Base-by-base conservation (phyloP, 2,113 vertebrate genomes). In the Amia ocellicauda region DNA sequence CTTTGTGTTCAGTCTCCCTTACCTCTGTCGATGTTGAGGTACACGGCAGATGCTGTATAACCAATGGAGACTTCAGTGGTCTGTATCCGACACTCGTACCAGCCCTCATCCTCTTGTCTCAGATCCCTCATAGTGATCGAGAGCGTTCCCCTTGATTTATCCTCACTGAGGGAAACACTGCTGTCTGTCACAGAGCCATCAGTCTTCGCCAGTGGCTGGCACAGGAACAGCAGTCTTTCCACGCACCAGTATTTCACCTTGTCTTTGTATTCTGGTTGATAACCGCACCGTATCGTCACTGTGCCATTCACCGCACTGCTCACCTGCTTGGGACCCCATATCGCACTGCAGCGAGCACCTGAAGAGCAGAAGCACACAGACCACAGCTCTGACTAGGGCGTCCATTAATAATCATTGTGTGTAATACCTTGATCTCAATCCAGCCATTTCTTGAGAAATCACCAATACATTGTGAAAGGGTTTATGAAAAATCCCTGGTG, bases 101-200 rank as follows among this genome's bases (percentile, higher is more conserved):
- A 62, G 14, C 17, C 42, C 8, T 17, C 42, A 22, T 62, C 66
- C 28, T 56, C 58, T 20, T 17, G 16, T 7, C 16, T 56, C 13
- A 56, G 66, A 14, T 13, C 10, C 13, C 3, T 27, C 42, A 67
- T 61, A 22, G 66, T 55, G 3, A 67, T 41, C 17, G 29, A n/a
- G 50, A 67, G 36, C n/a, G 36, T 8, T 22, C 36, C 11, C 13
- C 19, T 13, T 3, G 14, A 11, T 23, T 17, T 14, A 23, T 56
- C 16, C 7, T 56, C 58, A 16, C 19, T 45, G 19, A 67, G 24
- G 26, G 58, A 56, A 3, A 40, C 23, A 31, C 19, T 31, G n/a
- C 16, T 36, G 26, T 29, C 14, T 11, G 4, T 11, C 19, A 24
- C 42, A 17, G 16, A 22, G 19, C 41, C 42, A 5, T 16, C 19